These are phyloP conservation scores for Tigriopus japonicus DNA, from an alignment of 1,140 invertebrate species.

Conservation along the genomic window DNA sequence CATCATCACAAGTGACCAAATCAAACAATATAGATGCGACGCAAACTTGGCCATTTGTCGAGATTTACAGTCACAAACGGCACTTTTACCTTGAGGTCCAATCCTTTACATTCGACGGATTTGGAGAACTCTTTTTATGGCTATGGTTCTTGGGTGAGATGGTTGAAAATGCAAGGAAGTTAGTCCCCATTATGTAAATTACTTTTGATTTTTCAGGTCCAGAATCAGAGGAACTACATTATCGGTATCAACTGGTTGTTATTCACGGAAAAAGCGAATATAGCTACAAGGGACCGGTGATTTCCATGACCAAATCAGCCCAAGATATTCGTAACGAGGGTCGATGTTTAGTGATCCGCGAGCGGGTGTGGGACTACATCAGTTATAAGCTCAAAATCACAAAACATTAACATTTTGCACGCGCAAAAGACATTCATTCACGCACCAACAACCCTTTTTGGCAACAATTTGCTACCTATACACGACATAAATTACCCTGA, in stretches of 20 bases:
- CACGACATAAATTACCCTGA: no score
- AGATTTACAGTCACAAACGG: constrained; percentile 10
- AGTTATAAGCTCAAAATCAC: constrained; percentile 12
- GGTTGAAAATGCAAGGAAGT: neutral
- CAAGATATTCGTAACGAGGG: constrained; percentile 9
- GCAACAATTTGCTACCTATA: no score
- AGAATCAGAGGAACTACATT: constrained; percentile 2
- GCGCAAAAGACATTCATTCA: neutral
- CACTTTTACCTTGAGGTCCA: constrained; percentile 14
- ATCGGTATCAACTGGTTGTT: constrained; percentile 6
- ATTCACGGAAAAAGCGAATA: constrained; percentile 13
- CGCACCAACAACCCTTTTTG: no score
- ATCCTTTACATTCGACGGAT: constrained; percentile 11
- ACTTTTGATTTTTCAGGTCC: neutral
- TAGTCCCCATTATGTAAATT: neutral
- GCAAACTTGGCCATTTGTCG: constrained; percentile 8
- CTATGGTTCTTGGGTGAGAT: constrained; percentile 14
- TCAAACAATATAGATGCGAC: neutral
- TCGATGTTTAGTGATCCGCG: constrained; percentile 11
- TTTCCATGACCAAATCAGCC: constrained; percentile 2
- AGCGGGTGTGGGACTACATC: constrained; percentile 14
- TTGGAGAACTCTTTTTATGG: constrained; percentile 13
- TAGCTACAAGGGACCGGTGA: constrained; percentile 12
- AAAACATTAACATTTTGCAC: neutral
- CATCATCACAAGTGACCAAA: neutral